Evolutionary conservation across 2,888 invertebrate genomes (phyloP).

Genomic region (Eupeodes latifasciatus): DNA sequence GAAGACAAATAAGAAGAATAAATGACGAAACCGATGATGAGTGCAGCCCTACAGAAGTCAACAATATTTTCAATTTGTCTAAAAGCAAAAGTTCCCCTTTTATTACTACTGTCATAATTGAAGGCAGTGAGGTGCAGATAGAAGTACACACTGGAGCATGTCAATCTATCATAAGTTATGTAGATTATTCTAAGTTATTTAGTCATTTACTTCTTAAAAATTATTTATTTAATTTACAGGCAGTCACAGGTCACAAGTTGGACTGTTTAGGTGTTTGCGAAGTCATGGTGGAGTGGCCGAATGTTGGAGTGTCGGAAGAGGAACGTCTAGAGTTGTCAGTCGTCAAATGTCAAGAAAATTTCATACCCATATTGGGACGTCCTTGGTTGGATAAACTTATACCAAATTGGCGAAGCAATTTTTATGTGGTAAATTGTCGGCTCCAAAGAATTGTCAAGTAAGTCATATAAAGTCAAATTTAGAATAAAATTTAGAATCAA

Average conservation of each 20-base stretch:
- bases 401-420: not conserved
- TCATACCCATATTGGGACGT: conserved; percentile 31
- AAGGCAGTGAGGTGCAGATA: conserved; percentile 17
- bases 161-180: conserved; percentile 35
- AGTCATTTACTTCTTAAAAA: conserved; percentile 13
- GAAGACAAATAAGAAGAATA: not conserved
- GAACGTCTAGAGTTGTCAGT: not conserved
- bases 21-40: not conserved
- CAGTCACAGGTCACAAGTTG: not conserved
- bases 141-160: conserved; percentile 29
- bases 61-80: conserved; percentile 1
- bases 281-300: conserved; percentile 35
- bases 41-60: not conserved
- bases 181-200: conserved; percentile 42
- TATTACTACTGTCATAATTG: not conserved
- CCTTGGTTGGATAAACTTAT: conserved; percentile 19
- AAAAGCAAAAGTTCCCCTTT: not conserved
- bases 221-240: not conserved
- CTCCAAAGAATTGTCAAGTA: conserved; percentile 1
- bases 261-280: conserved; percentile 19
- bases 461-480: conserved; percentile 4
- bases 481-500: not conserved
- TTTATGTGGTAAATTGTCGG: not conserved
- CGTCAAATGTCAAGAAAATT: not conserved
- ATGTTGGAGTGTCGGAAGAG: conserved; percentile 7